Conservation (phyloP, 2,113 vertebrate species). For the Macquaria australasica region DNA sequence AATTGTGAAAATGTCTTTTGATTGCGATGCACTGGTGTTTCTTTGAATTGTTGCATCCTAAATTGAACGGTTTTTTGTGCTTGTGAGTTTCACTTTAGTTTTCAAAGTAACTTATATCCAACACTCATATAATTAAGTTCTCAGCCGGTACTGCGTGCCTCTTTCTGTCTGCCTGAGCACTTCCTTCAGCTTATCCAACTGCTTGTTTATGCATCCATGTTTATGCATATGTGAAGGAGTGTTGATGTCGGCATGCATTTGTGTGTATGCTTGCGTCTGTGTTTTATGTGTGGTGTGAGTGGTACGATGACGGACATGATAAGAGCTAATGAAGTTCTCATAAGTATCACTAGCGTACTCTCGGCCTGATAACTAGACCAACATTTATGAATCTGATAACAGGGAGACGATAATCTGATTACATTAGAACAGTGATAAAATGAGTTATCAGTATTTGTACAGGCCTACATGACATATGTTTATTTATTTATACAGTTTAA, state of each 20-base stretch:
- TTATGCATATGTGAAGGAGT: constrained; percentile 18
- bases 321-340: constrained; percentile 17
- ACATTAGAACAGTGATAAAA: constrained; percentile 14
- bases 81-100: constrained; percentile 18
- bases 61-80: constrained; percentile 2
- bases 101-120: constrained; percentile 15
- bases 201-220: constrained; percentile 54
- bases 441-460: neutral
- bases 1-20: neutral
- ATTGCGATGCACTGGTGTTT: neutral
- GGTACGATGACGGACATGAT: constrained; percentile 9
- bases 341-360: neutral
- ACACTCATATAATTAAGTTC: constrained; percentile 10
- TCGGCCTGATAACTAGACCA: constrained; percentile 12
- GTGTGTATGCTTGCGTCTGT: constrained; percentile 12
- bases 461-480: too few relatives aligned
- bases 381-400: constrained; percentile 32
- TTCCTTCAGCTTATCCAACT: constrained; percentile 28
- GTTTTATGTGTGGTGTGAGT: constrained; percentile 27
- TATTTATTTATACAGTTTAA: too few relatives aligned
- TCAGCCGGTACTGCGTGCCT: constrained; percentile 2
- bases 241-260: constrained; percentile 21
- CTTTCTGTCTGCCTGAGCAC: constrained; percentile 34
- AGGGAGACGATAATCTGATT: constrained; percentile 15
- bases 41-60: constrained; percentile 4